These are phyloP conservation scores for Caenorhabditis tropicalis DNA, from an alignment of 1,140 invertebrate genomes.

Conservation along the genomic window DNA sequence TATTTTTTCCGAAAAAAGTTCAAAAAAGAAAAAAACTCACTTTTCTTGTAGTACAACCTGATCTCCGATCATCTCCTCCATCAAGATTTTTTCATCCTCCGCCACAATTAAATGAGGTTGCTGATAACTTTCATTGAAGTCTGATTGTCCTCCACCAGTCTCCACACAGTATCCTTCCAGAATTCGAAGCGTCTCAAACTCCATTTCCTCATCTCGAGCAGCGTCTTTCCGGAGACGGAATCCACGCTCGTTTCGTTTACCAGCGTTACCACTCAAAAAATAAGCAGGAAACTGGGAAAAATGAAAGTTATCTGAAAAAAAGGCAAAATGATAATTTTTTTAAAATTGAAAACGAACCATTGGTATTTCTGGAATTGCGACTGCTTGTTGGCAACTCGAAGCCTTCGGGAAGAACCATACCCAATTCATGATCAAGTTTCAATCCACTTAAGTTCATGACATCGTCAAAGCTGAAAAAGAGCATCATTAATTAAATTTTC, in stretches of 20 bases:
- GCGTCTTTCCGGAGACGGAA: conserved; percentile 10
- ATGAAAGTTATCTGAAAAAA: conserved; percentile 25
- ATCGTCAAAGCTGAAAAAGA: conserved; percentile 5
- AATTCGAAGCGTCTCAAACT: conserved; percentile 19
- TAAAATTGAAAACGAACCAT: background rate
- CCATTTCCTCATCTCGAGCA: conserved; percentile 15
- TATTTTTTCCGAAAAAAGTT: background rate
- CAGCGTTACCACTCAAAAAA: conserved; percentile 19
- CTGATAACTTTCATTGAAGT: conserved; percentile 16
- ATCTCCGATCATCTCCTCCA: conserved; percentile 75
- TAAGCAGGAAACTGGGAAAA: conserved; percentile 6
- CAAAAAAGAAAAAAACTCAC: conserved; percentile 69
- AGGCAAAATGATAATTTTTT: background rate
- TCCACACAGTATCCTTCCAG: conserved; percentile 65
- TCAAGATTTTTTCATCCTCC: conserved; percentile 77
- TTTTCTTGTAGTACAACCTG: conserved; percentile 75
- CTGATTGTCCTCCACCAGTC: conserved; percentile 69
- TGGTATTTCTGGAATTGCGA: background rate
- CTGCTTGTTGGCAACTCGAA: conserved; percentile 13
- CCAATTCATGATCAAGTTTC: conserved; percentile 1
- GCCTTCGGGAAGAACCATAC: conserved; percentile 17
- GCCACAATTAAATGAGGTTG: conserved; percentile 76
- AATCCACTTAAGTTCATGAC: background rate
- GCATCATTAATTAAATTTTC: background rate
- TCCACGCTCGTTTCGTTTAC: background rate